phyloP scores from a whole-genome alignment of 2,113 vertebrate genomes.

The Myrmecobius fasciatus region DNA sequence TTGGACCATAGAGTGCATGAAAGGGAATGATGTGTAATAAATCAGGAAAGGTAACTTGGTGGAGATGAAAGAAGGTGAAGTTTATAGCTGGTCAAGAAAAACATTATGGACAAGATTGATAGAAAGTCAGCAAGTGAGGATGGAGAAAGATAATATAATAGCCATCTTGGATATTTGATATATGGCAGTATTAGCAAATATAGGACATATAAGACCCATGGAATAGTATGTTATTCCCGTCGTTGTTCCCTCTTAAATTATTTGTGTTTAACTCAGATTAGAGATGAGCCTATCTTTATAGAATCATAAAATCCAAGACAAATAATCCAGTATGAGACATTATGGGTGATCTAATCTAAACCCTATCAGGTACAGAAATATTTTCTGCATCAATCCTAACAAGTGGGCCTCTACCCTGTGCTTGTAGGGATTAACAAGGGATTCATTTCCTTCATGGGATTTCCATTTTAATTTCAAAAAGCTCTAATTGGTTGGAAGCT shows the following conservation, averaged over 20 bases:
- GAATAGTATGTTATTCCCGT: background rate
- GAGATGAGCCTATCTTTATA: background rate
- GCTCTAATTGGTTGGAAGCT: background rate
- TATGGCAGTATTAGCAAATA: background rate
- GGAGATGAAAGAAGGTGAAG: background rate
- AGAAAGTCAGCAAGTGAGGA: background rate
- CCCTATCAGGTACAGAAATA: background rate
- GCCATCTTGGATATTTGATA: too few relatives aligned
- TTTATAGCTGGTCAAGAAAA: background rate
- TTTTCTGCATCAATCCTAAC: background rate
- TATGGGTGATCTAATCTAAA: background rate
- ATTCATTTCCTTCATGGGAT: background rate
- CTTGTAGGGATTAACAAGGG: conserved; percentile 16
- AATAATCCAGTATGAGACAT: background rate
- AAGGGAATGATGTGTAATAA: background rate
- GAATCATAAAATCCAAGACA: background rate
- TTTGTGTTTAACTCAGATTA: background rate
- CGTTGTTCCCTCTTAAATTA: background rate
- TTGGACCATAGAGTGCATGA: background rate
- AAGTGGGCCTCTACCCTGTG: background rate
- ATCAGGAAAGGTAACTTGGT: background rate
- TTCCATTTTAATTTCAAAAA: background rate
- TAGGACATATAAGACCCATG: background rate
- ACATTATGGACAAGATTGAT: background rate
- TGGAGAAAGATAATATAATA: background rate